Evolutionary conservation across 2,113 vertebrate species (phyloP), one percentile per base, ranked within the genome.

Genomic region (Eolophus roseicapilla): DNA sequence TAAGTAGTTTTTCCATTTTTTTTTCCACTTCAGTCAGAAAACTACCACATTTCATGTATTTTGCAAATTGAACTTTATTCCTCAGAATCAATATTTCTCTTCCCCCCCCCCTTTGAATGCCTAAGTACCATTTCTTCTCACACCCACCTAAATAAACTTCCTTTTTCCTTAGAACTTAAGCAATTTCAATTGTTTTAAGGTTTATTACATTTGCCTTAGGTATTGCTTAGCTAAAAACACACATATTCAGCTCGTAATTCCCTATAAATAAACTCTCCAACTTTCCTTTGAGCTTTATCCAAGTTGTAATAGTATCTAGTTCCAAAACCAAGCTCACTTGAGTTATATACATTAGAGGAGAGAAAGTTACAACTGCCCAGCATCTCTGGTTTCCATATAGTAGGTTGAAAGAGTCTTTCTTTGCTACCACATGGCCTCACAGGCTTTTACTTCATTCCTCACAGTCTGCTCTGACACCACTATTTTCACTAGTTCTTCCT

Each of bases 271-370:
- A 85, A 85, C 62, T 80, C 52, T 65, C 20, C 16, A 86, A 50
- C 13, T 86, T 93, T 86, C 21, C 82, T 96, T 93, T 93, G 77
- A 93, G 86, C 67, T 90, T 62, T 67, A 37, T 86, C 87, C 94
- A 95, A 91, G 57, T 80, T 55, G 24, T 64, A 95, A 76, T 44
- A 75, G 11, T 20, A 70, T 14, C 46, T 67, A 86, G 46, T 17
- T 73, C 25, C 81, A 87, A 89, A 86, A 59, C 5, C 39, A 82
- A 69, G 63, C 20, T 87, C 47, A 49, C 0, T 86, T 70, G 27
- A 84, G 37, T 50, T 18, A 28, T 52, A 4, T 53, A 37, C 4
- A 60, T 59, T 21, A 62, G n/a, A 67, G 1, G 0, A 78, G 24
- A 16, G 33, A 84, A 82, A 79, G 33, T 71, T 68, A 78, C 9